A percentile compares a stretch with the other conserved stretches of the same genome.
phyloP scores from a whole-genome alignment of 92 coral and sea anemone genomes.

The Palythoa grandiflora region DNA sequence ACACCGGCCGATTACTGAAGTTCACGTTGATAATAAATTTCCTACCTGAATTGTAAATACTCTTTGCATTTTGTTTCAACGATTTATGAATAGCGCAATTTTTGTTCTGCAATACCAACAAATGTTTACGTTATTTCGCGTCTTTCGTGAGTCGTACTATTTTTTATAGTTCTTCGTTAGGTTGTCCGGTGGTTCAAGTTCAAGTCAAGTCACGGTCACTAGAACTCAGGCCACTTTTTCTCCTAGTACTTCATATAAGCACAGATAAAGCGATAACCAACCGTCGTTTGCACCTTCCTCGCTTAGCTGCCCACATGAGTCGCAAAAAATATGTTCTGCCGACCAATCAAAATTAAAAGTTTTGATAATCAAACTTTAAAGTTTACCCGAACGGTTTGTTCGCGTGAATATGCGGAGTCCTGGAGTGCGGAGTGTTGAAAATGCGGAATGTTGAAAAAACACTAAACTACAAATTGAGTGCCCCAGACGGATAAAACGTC shows the following conservation, averaged over 20 bases:
- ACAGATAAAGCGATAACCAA: no score
- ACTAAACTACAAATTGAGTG: no score
- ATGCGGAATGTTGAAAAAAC: no score
- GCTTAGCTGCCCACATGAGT: no score
- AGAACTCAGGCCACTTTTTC: constrained; percentile 14
- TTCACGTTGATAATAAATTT: not conserved
- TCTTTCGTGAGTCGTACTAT: not conserved
- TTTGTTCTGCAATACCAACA: not conserved
- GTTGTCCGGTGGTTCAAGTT: not conserved
- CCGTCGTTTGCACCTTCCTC: no score
- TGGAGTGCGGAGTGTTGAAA: no score
- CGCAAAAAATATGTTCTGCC: no score
- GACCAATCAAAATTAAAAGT: no score
- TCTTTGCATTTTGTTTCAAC: constrained; percentile 74
- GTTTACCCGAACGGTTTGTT: no score
- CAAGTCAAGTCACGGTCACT: not conserved
- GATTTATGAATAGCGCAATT: not conserved
- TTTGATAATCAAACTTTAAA: no score
- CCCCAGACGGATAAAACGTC: no score
- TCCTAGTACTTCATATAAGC: not conserved
- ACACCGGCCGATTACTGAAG: not conserved
- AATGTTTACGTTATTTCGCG: not conserved
- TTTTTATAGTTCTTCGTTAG: not conserved
- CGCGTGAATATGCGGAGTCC: no score
- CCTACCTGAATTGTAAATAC: constrained; percentile 77